Conservation (phyloP, 2,113 vertebrate species). For the Paralichthys olivaceus region DNA sequence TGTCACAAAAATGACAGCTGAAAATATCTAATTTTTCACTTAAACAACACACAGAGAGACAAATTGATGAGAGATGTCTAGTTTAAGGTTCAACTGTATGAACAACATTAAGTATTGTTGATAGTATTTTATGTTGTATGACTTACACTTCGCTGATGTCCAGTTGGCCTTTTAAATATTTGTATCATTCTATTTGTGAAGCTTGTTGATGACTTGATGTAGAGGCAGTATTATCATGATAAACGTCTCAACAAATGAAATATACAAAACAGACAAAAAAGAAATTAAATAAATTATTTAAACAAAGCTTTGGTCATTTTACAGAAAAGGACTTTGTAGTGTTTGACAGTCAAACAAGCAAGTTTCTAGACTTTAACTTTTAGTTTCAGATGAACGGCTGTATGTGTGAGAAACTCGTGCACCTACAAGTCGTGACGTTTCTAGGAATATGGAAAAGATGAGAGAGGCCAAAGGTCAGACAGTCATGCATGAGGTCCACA, state of each 20-base stretch:
- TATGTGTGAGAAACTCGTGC: background rate
- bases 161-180: background rate
- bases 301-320: background rate
- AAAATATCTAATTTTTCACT: background rate
- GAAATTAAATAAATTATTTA: background rate
- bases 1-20: background rate
- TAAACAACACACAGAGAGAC: background rate
- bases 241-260: background rate
- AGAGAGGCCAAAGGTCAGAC: constrained; percentile 52
- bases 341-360: background rate
- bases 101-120: background rate
- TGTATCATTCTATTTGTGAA: background rate
- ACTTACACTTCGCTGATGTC: background rate
- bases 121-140: background rate
- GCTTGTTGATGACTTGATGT: background rate
- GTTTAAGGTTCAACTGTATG: background rate
- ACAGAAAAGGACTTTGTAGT: background rate
- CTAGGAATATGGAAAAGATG: constrained; percentile 38
- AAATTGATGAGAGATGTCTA: background rate
- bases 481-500: constrained; percentile 59
- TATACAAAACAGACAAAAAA: background rate
- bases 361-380: background rate
- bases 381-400: background rate
- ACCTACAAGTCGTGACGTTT: constrained; percentile 3
- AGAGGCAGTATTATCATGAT: background rate